Conservation (phyloP, 2,888 invertebrate genomes). For the Abrostola tripartita region DNA sequence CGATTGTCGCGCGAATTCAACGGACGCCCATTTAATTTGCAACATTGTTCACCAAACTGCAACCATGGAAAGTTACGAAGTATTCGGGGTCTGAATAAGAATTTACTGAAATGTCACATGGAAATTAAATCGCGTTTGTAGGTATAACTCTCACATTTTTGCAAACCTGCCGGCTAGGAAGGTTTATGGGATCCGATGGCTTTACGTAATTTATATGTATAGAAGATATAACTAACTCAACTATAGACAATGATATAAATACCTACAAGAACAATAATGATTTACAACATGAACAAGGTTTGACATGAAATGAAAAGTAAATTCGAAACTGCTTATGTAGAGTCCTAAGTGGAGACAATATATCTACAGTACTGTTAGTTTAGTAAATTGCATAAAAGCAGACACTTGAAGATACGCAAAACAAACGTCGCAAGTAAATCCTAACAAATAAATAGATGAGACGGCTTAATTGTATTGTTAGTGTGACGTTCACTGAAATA, state of each 20-base stretch:
- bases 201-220: too few relatives aligned
- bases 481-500: constrained; percentile 61
- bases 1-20: constrained; percentile 74
- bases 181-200: too few relatives aligned
- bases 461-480: constrained; percentile 65
- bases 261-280: too few relatives aligned
- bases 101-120: constrained; percentile 49
- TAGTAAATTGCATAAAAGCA: background rate
- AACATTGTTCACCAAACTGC: constrained; percentile 76
- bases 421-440: constrained; percentile 42
- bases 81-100: constrained; percentile 67
- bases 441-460: constrained; percentile 59
- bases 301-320: too few relatives aligned
- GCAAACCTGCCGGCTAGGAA: too few relatives aligned
- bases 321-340: background rate
- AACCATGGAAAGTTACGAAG: constrained; percentile 72
- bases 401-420: constrained; percentile 18
- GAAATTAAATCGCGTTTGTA: constrained; percentile 34
- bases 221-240: too few relatives aligned
- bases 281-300: too few relatives aligned
- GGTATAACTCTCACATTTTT: background rate
- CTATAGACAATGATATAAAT: too few relatives aligned
- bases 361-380: too few relatives aligned
- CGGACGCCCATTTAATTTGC: constrained; percentile 71
- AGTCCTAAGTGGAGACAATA: too few relatives aligned